A percentile compares a stretch with the other conserved stretches of the same genome.
These are phyloP conservation scores for Epinephelus fuscoguttatus DNA, from an alignment of 2,113 vertebrate genomes.

Conservation along the genomic window DNA sequence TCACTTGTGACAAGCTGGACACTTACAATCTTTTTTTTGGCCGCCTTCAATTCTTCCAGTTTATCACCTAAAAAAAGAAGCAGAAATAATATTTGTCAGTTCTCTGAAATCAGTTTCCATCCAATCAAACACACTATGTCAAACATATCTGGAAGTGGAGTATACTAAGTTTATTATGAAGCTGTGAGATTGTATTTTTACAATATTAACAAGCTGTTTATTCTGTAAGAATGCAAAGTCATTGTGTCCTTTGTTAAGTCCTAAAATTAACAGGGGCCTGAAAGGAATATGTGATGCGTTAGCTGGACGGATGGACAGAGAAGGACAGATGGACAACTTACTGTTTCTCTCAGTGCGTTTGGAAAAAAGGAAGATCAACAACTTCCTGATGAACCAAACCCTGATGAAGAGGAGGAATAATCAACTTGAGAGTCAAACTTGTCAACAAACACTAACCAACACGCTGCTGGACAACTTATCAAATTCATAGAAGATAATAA, in stretches of 20 bases:
- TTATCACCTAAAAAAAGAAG: slow-evolving; percentile 89
- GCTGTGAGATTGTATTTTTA: neutral
- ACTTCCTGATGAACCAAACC: slow-evolving; percentile 92
- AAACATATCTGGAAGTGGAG: neutral
- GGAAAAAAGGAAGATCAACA: slow-evolving; percentile 95
- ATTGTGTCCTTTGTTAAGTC: neutral
- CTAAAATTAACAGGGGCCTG: neutral
- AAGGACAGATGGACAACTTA: slow-evolving; percentile 80
- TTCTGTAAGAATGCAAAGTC: neutral
- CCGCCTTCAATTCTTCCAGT: slow-evolving; percentile 92
- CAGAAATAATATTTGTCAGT: neutral
- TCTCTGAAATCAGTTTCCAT: neutral
- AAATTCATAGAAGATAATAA: neutral
- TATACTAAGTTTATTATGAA: neutral
- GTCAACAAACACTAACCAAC: neutral
- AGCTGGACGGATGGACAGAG: neutral
- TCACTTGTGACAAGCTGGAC: neutral
- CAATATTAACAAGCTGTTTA: neutral
- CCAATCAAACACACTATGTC: neutral
- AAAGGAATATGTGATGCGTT: neutral
- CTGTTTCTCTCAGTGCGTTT: slow-evolving; percentile 97
- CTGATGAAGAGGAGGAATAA: slow-evolving; percentile 74
- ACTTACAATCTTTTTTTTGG: slow-evolving; percentile 98
- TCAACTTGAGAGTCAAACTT: neutral
- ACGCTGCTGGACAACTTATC: neutral